Evolutionary conservation across 1,140 invertebrate genomes (phyloP).

Genomic region (Drosophila bocki): DNA sequence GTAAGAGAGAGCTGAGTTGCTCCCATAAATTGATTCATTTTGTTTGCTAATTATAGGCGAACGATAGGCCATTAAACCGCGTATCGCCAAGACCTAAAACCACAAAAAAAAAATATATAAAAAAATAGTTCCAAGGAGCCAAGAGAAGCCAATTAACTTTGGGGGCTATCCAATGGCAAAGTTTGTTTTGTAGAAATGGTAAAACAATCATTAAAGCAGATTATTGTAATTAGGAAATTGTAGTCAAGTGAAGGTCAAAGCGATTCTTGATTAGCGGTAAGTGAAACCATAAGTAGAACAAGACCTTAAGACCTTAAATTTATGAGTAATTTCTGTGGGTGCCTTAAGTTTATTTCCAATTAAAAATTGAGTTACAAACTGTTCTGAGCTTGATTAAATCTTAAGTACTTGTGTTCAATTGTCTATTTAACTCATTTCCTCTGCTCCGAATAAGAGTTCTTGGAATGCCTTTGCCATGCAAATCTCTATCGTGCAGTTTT

Average conservation of each 20-base stretch:
- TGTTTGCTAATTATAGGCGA: constrained; percentile 60
- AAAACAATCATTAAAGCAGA: constrained; percentile 65
- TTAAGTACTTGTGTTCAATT: not conserved
- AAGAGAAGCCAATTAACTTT: constrained; percentile 40
- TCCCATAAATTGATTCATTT: constrained; percentile 49
- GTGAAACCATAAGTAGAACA: constrained; percentile 4
- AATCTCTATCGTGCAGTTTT: constrained; percentile 25
- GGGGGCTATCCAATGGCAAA: constrained; percentile 17
- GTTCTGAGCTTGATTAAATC: not conserved
- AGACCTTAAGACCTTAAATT: not conserved
- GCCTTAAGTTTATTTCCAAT: not conserved
- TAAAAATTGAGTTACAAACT: not conserved
- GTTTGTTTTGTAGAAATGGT: constrained; percentile 30
- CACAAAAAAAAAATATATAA: not conserved
- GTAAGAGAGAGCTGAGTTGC: constrained; percentile 5
- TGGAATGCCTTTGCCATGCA: constrained; percentile 28
- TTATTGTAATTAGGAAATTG: constrained; percentile 55
- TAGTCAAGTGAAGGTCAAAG: constrained; percentile 17
- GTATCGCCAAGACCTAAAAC: constrained; percentile 31
- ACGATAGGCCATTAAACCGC: constrained; percentile 57
- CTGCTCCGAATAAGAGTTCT: constrained; percentile 1
- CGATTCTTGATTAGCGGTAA: constrained; percentile 20
- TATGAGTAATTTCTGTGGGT: not conserved
- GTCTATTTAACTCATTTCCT: constrained; percentile 5
- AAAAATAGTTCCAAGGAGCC: not conserved